Base-by-base conservation (phyloP, 64 coral and sea anemone species). In the Pocillopora damicornis region DNA sequence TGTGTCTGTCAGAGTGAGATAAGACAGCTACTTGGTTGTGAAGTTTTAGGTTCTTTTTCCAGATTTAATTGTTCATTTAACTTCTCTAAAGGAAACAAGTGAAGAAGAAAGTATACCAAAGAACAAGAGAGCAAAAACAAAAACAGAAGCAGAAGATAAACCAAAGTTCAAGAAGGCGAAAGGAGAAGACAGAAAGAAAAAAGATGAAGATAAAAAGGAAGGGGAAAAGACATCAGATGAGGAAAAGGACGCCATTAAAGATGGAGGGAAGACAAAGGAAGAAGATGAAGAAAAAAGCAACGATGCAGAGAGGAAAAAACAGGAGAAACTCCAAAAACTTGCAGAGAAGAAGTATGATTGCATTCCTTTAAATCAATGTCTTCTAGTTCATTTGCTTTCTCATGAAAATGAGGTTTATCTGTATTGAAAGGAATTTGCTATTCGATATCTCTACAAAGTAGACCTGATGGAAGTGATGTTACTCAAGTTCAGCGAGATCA, bases 321-420 rank as follows among this genome's bases (percentile, higher is more conserved):
- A 85, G 37, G 81, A 85, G 22, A 85, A 85, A 63, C 81, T 85
- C 5, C 81, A 85, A 38, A 85, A 85, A 65, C 35, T 85, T 72
- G 81, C 63, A 72, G 81, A 85, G 26, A 85, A 85, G 22, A 73
- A 85, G 81, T 85, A 83, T 1, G 80, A 25, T 71, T n/a, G 67
- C 3, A 1, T 71, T 23, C n/a, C 67, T 71, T 23, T 71, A 71
- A 20, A 18, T 2, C 8, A 67, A 26, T 71, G 67, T n/a, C 18
- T 23, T 71, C 11, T 71, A 71, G 25, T 71, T n/a, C 25, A 51
- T 71, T 18, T 71, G 7, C 25, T 71, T 11, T n/a, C 20, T 25
- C 11, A 63, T 17, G 1, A 15, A 17, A 17, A 9, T 63, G 61
- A 7, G 61, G 42, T 51, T 51, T 51, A 51, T 51, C 7, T 4